These are phyloP conservation scores for Nanger granti DNA, from an alignment of 2,113 vertebrate genomes.

Conservation along the genomic window DNA sequence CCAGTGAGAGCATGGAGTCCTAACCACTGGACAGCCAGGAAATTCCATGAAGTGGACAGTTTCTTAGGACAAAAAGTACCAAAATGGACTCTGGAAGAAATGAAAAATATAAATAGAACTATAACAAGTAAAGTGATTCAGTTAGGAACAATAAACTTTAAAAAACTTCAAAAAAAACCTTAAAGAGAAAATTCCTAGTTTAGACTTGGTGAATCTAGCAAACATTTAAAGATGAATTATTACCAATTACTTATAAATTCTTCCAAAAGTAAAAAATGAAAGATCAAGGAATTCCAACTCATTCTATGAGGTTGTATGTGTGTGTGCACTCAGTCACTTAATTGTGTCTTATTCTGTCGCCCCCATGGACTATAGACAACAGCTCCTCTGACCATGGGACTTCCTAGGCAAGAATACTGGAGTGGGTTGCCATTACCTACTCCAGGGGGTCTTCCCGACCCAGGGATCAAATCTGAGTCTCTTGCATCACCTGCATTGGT, in stretches of 20 bases:
- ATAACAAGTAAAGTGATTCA: background rate
- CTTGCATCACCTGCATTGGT: background rate
- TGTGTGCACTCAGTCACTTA: background rate
- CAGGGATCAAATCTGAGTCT: background rate
- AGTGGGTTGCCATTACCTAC: background rate
- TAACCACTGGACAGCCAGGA: background rate
- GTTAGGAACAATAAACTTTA: background rate
- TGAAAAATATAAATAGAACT: background rate
- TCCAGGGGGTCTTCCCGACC: background rate
- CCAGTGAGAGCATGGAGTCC: background rate
- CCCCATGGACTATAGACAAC: background rate
- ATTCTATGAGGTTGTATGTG: background rate
- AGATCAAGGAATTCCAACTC: background rate
- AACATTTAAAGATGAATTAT: constrained; percentile 1
- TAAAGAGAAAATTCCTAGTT: background rate
- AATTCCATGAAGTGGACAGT: background rate
- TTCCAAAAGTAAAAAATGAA: background rate
- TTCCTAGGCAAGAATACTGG: background rate
- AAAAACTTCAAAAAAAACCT: background rate
- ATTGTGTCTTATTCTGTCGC: background rate
- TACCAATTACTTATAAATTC: background rate
- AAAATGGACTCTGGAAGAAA: background rate
- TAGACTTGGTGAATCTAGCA: background rate
- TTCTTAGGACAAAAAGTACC: background rate
- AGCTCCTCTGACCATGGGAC: background rate